Percentiles rank a stretch among this genome's conserved stretches.
Evolutionary conservation across 1,140 invertebrate genomes (phyloP).

Genomic region (Steinernema feltiae): DNA sequence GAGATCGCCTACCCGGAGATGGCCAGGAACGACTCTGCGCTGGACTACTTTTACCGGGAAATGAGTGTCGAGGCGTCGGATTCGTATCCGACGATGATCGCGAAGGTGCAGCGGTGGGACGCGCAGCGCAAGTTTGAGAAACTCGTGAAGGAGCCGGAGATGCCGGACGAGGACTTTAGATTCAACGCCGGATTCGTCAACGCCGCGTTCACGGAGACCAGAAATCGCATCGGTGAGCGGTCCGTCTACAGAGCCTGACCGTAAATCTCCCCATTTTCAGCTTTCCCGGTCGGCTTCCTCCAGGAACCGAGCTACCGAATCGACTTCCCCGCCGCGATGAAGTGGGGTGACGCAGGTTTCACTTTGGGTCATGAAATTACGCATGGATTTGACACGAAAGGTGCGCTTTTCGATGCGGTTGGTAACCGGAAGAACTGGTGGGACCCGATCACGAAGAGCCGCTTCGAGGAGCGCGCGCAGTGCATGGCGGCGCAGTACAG

Average conservation of each 20-base stretch:
- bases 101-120: constrained; percentile 60
- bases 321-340: constrained; percentile 60
- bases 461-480: constrained; percentile 66
- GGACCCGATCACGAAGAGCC: constrained; percentile 54
- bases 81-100: constrained; percentile 60
- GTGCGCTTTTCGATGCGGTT: constrained; percentile 70
- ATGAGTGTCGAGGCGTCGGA: constrained; percentile 39
- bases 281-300: constrained; percentile 65
- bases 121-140: constrained; percentile 61
- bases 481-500: constrained; percentile 85
- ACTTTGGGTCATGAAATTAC: not conserved
- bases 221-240: constrained; percentile 66
- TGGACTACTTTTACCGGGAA: constrained; percentile 61
- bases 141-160: constrained; percentile 59
- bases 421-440: constrained; percentile 83
- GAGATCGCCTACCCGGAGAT: constrained; percentile 64
- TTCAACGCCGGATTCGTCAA: constrained; percentile 63
- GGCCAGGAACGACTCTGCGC: constrained; percentile 62
- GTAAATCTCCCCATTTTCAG: not conserved
- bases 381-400: constrained; percentile 2
- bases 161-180: constrained; percentile 63
- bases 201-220: constrained; percentile 65
- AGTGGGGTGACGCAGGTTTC: not conserved
- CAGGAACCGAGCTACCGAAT: constrained; percentile 65
- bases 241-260: no score